A percentile compares a stretch with the other conserved stretches of the same genome.
These are phyloP conservation scores for Bucorvus abyssinicus DNA, from an alignment of 2,797 vertebrate species.

Conservation along the genomic window DNA sequence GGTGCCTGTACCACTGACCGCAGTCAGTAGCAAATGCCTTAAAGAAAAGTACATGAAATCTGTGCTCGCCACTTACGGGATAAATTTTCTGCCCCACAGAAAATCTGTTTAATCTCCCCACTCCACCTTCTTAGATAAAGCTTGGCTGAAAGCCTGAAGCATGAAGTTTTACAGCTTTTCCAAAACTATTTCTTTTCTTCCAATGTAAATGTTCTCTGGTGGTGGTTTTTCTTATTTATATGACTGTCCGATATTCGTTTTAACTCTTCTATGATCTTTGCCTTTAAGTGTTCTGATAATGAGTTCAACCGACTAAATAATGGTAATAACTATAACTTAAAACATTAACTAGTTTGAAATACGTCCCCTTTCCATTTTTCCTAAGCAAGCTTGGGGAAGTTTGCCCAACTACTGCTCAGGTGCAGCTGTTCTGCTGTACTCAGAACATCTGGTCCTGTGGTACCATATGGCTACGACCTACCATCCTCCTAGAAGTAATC, in stretches of 20 bases:
- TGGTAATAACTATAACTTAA: not conserved
- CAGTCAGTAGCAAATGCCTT: not conserved
- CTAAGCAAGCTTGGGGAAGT: not conserved
- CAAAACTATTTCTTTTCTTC: slow-evolving; percentile 25
- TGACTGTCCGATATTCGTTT: not conserved
- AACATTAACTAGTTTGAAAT: slow-evolving; percentile 3
- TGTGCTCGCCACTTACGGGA: not conserved
- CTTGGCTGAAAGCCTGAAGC: slow-evolving; percentile 22
- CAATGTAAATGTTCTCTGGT: slow-evolving; percentile 14
- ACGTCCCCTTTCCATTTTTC: not conserved
- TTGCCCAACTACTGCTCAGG: not conserved
- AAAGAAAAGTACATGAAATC: not conserved
- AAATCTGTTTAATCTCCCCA: slow-evolving; percentile 14
- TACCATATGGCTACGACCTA: not conserved
- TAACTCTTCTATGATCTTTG: slow-evolving; percentile 15
- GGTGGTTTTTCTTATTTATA: not conserved
- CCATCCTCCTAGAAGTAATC: not conserved
- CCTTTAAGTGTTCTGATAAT: not conserved
- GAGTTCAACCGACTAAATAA: slow-evolving; percentile 8
- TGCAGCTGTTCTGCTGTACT: not conserved
- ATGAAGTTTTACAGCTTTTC: slow-evolving; percentile 26
- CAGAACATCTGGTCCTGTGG: slow-evolving; percentile 27
- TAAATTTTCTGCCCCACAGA: not conserved
- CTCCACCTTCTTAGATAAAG: slow-evolving; percentile 11
- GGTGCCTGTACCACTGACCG: rapidly evolving